Evolutionary conservation across 2,113 vertebrate genomes (phyloP).

Genomic region (Pongo abelii): DNA sequence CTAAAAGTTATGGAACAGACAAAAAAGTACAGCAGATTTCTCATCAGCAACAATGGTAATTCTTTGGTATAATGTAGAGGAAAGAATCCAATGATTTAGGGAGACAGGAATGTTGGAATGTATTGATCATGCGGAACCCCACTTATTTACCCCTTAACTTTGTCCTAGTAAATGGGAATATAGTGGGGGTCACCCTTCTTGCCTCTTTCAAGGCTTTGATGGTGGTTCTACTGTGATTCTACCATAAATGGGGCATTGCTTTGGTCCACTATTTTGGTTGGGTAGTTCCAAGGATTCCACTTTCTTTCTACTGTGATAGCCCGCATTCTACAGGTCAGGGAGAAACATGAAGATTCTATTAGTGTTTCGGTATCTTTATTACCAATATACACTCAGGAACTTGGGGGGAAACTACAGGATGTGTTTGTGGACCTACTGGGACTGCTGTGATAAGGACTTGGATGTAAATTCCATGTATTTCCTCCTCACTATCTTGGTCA

Average conservation of each 20-base stretch:
- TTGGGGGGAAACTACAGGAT: neutral
- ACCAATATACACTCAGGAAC: neutral
- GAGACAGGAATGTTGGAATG: neutral
- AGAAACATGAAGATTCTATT: neutral
- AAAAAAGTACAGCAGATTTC: neutral
- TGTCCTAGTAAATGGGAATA: neutral
- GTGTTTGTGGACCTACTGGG: neutral
- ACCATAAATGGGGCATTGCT: neutral
- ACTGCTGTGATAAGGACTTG: neutral
- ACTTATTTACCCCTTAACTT: neutral
- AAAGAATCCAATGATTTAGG: neutral
- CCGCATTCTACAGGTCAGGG: neutral
- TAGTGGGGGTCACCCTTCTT: neutral
- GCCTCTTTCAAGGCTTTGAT: neutral
- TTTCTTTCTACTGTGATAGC: neutral
- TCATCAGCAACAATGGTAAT: neutral
- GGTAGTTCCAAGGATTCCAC: neutral
- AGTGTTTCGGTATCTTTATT: neutral
- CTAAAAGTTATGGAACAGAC: neutral
- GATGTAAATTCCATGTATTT: neutral
- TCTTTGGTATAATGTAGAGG: neutral
- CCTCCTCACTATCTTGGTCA: neutral
- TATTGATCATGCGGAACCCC: neutral
- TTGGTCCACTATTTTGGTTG: neutral
- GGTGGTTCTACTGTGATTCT: neutral